Evolutionary conservation across 2,797 vertebrate species (phyloP).

Genomic region (Leontocebus nigricollis): DNA sequence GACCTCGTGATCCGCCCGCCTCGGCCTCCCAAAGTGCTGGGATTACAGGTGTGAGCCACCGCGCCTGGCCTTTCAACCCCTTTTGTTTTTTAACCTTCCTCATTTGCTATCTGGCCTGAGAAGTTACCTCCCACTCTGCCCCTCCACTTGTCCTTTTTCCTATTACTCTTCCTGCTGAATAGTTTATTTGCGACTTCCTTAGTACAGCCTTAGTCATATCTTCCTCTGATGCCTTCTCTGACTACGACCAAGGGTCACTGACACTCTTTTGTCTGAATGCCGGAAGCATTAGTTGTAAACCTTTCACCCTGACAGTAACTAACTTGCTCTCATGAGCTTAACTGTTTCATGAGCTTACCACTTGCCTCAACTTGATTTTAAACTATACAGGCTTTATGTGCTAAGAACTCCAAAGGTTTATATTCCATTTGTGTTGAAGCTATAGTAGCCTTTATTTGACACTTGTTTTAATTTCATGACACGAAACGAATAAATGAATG

Average conservation of each 20-base stretch:
- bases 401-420: not conserved
- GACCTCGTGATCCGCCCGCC: too few relatives aligned
- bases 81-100: not conserved
- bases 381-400: slow-evolving; percentile 14
- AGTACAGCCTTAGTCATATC: not conserved
- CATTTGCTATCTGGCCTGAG: not conserved
- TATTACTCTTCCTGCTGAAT: not conserved
- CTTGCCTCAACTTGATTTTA: slow-evolving; percentile 10
- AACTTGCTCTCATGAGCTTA: slow-evolving; percentile 5
- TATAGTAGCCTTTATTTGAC: not conserved
- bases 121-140: not conserved
- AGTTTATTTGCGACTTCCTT: not conserved
- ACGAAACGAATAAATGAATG: not conserved
- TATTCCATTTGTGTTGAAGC: not conserved
- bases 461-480: slow-evolving; percentile 35
- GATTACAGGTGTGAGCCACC: too few relatives aligned
- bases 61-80: too few relatives aligned
- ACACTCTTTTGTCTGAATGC: slow-evolving; percentile 23
- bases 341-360: not conserved
- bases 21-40: too few relatives aligned
- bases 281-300: not conserved
- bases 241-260: not conserved
- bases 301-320: not conserved
- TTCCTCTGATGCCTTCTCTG: not conserved
- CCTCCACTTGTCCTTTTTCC: not conserved